Base-by-base conservation (phyloP, 2,797 vertebrate genomes). In the Hoplostethus atlanticus region DNA sequence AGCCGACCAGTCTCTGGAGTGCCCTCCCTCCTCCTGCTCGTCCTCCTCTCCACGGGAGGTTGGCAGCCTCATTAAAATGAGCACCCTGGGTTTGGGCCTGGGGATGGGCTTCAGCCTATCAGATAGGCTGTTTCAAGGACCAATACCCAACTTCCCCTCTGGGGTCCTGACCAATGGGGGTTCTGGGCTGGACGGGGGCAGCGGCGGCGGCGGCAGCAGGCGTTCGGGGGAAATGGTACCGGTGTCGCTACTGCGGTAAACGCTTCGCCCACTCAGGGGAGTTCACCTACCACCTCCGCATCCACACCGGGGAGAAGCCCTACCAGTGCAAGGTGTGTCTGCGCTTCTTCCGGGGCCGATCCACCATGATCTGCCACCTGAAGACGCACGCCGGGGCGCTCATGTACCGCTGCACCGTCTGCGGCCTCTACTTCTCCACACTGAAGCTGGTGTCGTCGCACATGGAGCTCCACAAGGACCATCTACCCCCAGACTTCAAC, bases 321-420 rank as follows among this genome's bases (percentile, higher is more conserved):
- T 99, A 99, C 92, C 98, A 99, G 94, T 99, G 98, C 85, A 99
- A 99, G 80, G 96, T 99, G 38, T 99, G 98, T 48, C 95, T 98
- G 91, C 97, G 98, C 64, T 99, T 98, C 94, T 99, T 99, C 94
- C 94, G 98, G 0, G 97, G 98, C 3, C 97, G 98, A 68, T 99
- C 98, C 13, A 99, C 98, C 87, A 99, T 99, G 94, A 99, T 99
- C 92, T 99, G 97, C 90, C 98, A 99, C 95, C 93, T 99, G 91
- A 97, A 99, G 95, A 99, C 98, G 0, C 98, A 99, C 81, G 95
- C 97, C 0, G 98, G 98, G 0, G 98, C 98, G 0, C 97, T 99
- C 52, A 99, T 98, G 98, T 99, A 99, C 88, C 96, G 97, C 88
- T 99, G 98, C 91, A 98, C 97, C 0, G 92, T 98, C 59, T 99